phyloP scores from a whole-genome alignment of 64 coral and sea anemone genomes.

The Anthopleura sola region DNA sequence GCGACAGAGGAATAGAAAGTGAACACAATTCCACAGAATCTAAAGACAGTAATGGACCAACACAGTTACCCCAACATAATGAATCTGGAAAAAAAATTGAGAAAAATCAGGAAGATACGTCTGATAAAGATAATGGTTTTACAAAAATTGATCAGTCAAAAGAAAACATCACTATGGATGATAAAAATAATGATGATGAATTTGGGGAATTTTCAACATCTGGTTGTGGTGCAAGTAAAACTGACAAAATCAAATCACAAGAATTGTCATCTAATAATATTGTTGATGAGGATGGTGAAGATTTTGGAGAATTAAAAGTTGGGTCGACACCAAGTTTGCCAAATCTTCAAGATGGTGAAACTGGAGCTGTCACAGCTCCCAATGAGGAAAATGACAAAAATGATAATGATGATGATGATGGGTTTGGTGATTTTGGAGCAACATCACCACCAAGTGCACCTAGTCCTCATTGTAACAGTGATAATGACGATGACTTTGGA shows the following conservation, averaged over 20 bases:
- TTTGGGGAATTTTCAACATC: not conserved
- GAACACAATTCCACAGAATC: not conserved
- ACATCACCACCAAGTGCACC: not conserved
- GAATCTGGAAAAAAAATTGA: not conserved
- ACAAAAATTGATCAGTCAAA: not conserved
- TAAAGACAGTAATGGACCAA: not conserved
- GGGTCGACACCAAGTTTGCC: not conserved
- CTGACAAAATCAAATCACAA: not conserved
- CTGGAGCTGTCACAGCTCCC: not conserved
- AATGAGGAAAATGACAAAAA: not conserved
- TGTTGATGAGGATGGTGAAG: not conserved
- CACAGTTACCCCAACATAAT: not conserved
- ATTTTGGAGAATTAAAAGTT: not conserved
- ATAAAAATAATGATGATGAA: not conserved
- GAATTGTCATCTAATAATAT: not conserved
- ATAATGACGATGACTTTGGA: not conserved
- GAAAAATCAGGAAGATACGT: not conserved
- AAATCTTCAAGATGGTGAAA: not conserved
- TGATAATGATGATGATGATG: conserved; percentile 1
- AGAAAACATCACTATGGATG: not conserved
- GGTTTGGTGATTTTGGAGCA: not conserved
- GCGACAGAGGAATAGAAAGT: not conserved
- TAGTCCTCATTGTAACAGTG: not conserved
- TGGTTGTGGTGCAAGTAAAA: not conserved
- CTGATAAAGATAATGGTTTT: not conserved